A percentile compares a stretch with the other conserved stretches of the same genome.
Conservation (phyloP, 2,797 vertebrate genomes). For the Molothrus aeneus region DNA sequence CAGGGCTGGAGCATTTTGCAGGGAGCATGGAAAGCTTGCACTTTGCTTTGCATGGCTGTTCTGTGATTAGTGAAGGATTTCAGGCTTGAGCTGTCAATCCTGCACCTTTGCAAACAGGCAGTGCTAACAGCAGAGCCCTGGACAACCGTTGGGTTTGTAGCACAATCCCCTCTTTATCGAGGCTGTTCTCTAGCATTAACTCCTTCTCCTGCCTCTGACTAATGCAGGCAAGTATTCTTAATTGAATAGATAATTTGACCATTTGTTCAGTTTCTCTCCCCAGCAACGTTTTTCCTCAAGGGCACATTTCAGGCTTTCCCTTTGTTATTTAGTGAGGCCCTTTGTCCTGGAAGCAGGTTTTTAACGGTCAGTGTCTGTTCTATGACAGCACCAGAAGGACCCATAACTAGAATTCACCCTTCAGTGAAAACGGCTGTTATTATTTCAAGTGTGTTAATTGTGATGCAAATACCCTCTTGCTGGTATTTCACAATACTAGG, state of each 20-base stretch:
- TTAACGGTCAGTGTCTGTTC: slow-evolving; percentile 54
- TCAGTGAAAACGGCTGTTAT: slow-evolving; percentile 39
- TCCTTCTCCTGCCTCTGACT: slow-evolving; percentile 20
- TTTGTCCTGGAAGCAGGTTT: slow-evolving; percentile 44
- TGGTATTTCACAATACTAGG: slow-evolving; percentile 56
- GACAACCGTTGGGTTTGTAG: background rate
- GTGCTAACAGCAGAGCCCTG: background rate
- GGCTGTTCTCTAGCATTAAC: slow-evolving; percentile 15
- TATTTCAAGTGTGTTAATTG: slow-evolving; percentile 49
- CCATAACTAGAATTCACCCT: slow-evolving; percentile 25
- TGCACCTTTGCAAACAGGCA: background rate
- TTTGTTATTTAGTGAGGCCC: slow-evolving; percentile 35
- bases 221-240: slow-evolving; percentile 13
- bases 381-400: slow-evolving; percentile 30
- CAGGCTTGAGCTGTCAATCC: slow-evolving; percentile 48
- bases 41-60: slow-evolving; percentile 29
- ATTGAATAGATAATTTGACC: slow-evolving; percentile 44
- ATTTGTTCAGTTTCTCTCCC: slow-evolving; percentile 26
- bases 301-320: slow-evolving; percentile 23
- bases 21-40: background rate
- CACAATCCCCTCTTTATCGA: slow-evolving; percentile 35
- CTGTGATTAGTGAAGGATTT: slow-evolving; percentile 52
- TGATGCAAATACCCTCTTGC: slow-evolving; percentile 58
- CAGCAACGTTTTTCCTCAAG: slow-evolving; percentile 26
- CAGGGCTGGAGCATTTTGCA: background rate